Evolutionary conservation across 2,113 vertebrate species (phyloP).

Genomic region (Sorex fumeus): DNA sequence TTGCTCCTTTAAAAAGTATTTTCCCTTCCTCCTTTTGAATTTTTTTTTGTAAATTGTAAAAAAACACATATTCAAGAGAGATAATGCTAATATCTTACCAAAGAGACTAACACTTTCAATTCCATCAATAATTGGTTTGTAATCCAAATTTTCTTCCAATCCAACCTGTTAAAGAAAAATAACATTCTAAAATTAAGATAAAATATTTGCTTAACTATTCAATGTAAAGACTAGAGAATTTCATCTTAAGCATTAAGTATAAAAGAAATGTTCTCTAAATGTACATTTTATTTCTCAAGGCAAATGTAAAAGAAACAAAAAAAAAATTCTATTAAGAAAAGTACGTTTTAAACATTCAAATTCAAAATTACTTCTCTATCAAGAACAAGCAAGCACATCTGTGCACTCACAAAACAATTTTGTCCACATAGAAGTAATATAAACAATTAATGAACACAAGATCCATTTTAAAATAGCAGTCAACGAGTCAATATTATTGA

Average conservation of each 20-base stretch:
- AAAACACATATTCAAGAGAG: neutral
- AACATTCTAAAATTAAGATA: constrained; percentile 55
- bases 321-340: constrained; percentile 50
- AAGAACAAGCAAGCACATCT: neutral
- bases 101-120: constrained; percentile 95
- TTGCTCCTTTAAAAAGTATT: neutral
- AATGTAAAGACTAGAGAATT: constrained; percentile 21
- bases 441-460: neutral
- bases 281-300: constrained; percentile 10
- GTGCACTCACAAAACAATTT: neutral
- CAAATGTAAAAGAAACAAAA: constrained; percentile 37
- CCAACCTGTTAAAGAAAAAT: constrained; percentile 91
- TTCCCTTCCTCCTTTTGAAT: neutral
- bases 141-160: constrained; percentile 93
- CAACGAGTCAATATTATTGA: neutral
- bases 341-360: constrained; percentile 64
- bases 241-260: neutral
- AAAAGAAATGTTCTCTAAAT: constrained; percentile 12
- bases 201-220: constrained; percentile 11
- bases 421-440: neutral
- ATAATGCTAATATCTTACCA: constrained; percentile 88
- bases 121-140: constrained; percentile 91
- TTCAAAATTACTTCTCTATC: neutral
- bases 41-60: constrained; percentile 21
- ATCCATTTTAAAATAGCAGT: neutral